These are phyloP conservation scores for Cephus sareptanus DNA, from an alignment of 2,888 invertebrate genomes.

Conservation along the genomic window DNA sequence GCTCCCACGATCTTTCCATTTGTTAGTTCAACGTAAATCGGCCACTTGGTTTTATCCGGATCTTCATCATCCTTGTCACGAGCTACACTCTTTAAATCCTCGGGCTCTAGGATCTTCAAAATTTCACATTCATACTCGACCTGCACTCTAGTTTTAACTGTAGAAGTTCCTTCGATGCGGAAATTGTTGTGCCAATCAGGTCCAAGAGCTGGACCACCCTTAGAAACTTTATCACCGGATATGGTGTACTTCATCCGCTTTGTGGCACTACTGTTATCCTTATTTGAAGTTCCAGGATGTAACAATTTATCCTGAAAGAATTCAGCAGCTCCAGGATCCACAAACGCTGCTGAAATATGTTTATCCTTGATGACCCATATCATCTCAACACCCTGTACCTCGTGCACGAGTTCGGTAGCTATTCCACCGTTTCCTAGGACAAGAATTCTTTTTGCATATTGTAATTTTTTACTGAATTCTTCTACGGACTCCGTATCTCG, in stretches of 20 bases:
- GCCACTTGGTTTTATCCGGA: conserved; percentile 68
- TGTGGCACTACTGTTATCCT: conserved; percentile 56
- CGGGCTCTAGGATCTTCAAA: conserved; percentile 73
- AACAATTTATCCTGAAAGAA: conserved; percentile 79
- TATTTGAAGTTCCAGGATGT: conserved; percentile 25
- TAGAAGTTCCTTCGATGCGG: conserved; percentile 69
- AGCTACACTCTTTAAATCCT: conserved; percentile 64
- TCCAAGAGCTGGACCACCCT: conserved; percentile 90
- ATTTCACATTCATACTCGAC: conserved; percentile 67
- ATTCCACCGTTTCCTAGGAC: conserved; percentile 98
- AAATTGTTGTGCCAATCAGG: conserved; percentile 93
- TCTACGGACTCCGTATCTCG: conserved; percentile 94
- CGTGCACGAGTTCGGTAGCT: conserved; percentile 95
- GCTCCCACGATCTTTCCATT: conserved; percentile 80
- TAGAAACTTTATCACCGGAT: conserved; percentile 66
- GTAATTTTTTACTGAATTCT: conserved; percentile 79
- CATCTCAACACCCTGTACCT: conserved; percentile 85
- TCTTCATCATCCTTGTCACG: conserved; percentile 61
- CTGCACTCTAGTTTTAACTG: conserved; percentile 64
- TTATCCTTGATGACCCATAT: conserved; percentile 95
- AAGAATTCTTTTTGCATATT: conserved; percentile 77
- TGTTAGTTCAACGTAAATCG: conserved; percentile 78
- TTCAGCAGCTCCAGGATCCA: conserved; percentile 95
- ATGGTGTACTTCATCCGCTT: conserved; percentile 79
- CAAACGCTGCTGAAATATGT: conserved; percentile 92